Conservation (phyloP, 1,140 invertebrate species). For the Bombyx mori region DNA sequence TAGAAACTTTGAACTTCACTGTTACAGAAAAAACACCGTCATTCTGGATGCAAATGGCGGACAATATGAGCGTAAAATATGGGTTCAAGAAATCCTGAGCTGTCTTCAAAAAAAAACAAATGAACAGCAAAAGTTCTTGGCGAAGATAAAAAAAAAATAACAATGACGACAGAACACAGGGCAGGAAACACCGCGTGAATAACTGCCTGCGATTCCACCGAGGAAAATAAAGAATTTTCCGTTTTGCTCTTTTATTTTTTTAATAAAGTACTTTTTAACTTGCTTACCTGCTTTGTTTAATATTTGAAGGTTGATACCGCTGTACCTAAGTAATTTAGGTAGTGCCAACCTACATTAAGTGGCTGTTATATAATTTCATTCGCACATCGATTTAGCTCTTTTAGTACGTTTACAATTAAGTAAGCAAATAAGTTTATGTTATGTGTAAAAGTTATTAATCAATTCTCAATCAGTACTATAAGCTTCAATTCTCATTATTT, state of each 20-base stretch:
- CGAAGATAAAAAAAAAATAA: conserved; percentile 26
- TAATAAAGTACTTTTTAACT: neutral
- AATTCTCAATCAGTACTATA: no score
- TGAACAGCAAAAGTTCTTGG: conserved; percentile 56
- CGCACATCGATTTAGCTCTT: no score
- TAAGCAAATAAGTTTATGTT: no score
- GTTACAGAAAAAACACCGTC: conserved; percentile 5
- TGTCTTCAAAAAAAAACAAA: conserved; percentile 37
- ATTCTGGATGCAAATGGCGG: conserved; percentile 31
- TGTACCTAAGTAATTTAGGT: no score
- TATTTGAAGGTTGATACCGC: conserved; percentile 2
- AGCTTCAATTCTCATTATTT: conserved; percentile 5
- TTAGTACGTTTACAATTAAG: no score
- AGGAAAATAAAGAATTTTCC: conserved; percentile 1
- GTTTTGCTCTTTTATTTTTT: conserved; percentile 4
- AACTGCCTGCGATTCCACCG: conserved; percentile 42
- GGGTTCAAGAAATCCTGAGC: conserved; percentile 62
- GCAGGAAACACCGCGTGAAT: conserved; percentile 59
- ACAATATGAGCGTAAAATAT: conserved; percentile 68
- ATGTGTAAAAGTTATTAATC: no score
- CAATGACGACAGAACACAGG: conserved; percentile 32
- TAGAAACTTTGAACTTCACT: neutral
- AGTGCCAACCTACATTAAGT: no score
- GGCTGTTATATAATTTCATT: no score
- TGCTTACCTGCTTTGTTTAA: conserved; percentile 7